Evolutionary conservation across 1,140 invertebrate genomes (phyloP), one percentile per base, ranked within the genome.

Genomic region (Leptopilina clavipes): DNA sequence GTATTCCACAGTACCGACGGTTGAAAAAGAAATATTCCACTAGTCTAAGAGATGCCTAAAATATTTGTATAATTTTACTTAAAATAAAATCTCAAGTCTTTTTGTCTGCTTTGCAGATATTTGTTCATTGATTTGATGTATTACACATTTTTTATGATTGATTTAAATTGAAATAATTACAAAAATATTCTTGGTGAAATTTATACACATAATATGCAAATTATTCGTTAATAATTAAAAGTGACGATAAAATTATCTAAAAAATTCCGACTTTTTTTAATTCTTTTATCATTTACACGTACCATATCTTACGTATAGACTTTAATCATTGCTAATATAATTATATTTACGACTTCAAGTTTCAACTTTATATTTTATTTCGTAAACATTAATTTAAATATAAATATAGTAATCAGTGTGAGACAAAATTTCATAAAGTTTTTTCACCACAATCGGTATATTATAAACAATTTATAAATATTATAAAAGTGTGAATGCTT

Each of bases 401-500:
- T 52, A 17, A 52, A 52, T n/a, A n/a, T 52, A 52, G 14, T 17
- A 3, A 17, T 52, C 48, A 52, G 8, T 40, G 7, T 52, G 48
- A 52, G 48, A 52, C 48, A 17, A 52, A 52, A 52, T 52, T 52
- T 17, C 14, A 17, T 52, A 40, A 7, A n/a, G 14, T 31, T 65
- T 65, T 7, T 65, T 65, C 25, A 31, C 25, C 12, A 31, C 25
- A 31, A n/a, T n/a, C 11, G 6, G n/a, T n/a, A n/a, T n/a, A 7
- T n/a, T 31, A 31, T 40, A 65, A 65, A 65, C 25, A 31, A 65
- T 65, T 59, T 65, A 65, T 37, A 65, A 65, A 65, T 65, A 65
- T 65, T 65, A 65, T 65, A 65, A 65, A 65, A 65, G 59, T 65
- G 59, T 31, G 59, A 37, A 65, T 31, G 25, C 14, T 65, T 31